A percentile compares a stretch with the other conserved stretches of the same genome.
phyloP scores from a whole-genome alignment of 2,888 invertebrate species.

The Gnatocerus cornutus region DNA sequence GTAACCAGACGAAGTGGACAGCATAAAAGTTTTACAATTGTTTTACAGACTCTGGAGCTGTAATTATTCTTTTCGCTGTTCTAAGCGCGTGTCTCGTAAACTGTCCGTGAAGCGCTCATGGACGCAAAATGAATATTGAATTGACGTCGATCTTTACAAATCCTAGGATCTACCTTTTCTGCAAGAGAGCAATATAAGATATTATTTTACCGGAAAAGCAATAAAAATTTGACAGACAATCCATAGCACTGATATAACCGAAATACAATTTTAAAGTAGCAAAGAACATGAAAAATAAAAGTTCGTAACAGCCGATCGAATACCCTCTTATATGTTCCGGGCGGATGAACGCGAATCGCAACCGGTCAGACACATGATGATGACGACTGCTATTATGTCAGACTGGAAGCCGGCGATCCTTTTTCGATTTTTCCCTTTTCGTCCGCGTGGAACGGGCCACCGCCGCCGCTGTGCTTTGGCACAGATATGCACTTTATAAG shows the following conservation, averaged over 20 bases:
- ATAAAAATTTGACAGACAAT: slow-evolving; percentile 66
- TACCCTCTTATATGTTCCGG: slow-evolving; percentile 60
- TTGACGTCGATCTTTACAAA: slow-evolving; percentile 32
- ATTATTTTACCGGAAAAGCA: slow-evolving; percentile 56
- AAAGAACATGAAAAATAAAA: slow-evolving; percentile 60
- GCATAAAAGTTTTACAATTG: too few relatives aligned
- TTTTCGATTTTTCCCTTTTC: slow-evolving; percentile 53
- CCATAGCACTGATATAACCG: slow-evolving; percentile 58
- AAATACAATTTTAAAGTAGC: slow-evolving; percentile 62
- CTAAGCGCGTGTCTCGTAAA: too few relatives aligned
- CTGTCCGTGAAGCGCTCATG: not conserved
- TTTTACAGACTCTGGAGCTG: too few relatives aligned
- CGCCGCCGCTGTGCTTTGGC: slow-evolving; percentile 22
- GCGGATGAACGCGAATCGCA: slow-evolving; percentile 59
- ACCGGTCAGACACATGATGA: slow-evolving; percentile 64
- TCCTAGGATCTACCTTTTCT: slow-evolving; percentile 39
- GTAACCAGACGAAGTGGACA: too few relatives aligned
- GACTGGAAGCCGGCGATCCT: slow-evolving; percentile 49
- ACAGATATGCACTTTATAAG: slow-evolving; percentile 49
- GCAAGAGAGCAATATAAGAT: slow-evolving; percentile 35
- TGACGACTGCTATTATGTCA: slow-evolving; percentile 63
- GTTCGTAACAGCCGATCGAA: slow-evolving; percentile 57
- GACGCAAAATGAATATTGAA: slow-evolving; percentile 32
- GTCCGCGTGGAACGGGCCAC: slow-evolving; percentile 4
- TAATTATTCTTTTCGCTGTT: too few relatives aligned